A percentile compares a stretch with the other conserved stretches of the same genome.
Conservation (phyloP, 2,113 vertebrate genomes). For the Cairina moschata region DNA sequence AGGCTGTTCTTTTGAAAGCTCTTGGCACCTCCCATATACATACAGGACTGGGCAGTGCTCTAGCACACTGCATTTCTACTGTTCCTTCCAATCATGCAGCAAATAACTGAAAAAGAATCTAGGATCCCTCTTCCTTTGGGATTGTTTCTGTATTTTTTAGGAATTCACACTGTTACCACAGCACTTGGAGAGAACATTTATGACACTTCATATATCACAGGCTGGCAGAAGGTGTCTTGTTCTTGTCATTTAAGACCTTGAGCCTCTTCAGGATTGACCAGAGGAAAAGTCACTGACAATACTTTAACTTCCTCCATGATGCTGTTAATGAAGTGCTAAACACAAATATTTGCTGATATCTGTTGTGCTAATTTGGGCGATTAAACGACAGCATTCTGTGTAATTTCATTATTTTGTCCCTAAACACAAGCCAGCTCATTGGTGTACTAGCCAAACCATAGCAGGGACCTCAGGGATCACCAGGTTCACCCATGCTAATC, state of each 20-base stretch:
- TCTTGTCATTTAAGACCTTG: background rate
- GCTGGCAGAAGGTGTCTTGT: background rate
- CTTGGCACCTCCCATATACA: fast-evolving
- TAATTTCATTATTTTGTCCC: background rate
- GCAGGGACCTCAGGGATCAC: background rate
- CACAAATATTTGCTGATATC: background rate
- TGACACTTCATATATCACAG: background rate
- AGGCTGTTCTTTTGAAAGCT: background rate
- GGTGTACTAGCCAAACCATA: background rate
- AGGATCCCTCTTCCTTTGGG: background rate
- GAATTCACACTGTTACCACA: background rate
- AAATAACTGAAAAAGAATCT: background rate
- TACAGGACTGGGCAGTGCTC: background rate
- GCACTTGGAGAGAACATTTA: background rate
- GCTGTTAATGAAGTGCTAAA: background rate
- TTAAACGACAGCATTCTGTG: background rate
- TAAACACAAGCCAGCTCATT: background rate
- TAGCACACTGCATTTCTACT: background rate
- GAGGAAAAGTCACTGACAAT: background rate
- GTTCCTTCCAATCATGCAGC: background rate
- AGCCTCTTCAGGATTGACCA: background rate
- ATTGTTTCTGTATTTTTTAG: background rate
- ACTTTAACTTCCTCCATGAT: background rate
- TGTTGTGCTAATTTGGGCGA: background rate
- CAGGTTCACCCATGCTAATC: background rate